Evolutionary conservation across 2,888 invertebrate species (phyloP).

Genomic region (Octonoba sinensis): DNA sequence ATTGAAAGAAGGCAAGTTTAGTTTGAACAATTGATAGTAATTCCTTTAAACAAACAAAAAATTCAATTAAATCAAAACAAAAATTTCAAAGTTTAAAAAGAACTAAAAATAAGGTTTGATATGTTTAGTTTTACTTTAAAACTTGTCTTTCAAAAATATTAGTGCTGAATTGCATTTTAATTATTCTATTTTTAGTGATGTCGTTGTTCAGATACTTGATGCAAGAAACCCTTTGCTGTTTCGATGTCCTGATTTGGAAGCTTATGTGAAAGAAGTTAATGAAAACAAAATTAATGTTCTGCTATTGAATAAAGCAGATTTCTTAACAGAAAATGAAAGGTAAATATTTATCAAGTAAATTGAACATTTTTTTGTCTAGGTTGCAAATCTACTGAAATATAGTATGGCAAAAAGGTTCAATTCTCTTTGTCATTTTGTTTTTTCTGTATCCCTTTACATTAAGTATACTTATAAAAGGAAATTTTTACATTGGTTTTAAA

Average conservation of each 20-base stretch:
- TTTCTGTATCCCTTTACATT: too few species aligned
- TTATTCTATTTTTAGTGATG: slow-evolving; percentile 76
- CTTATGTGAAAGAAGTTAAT: slow-evolving; percentile 84
- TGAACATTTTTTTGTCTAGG: background rate
- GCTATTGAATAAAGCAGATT: slow-evolving; percentile 95
- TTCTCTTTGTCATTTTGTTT: background rate
- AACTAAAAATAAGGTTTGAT: background rate
- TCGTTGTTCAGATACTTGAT: slow-evolving; percentile 94
- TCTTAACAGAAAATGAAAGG: slow-evolving; percentile 84
- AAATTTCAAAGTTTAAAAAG: background rate
- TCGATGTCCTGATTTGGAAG: slow-evolving; percentile 91
- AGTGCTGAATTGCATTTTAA: background rate
- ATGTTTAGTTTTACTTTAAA: background rate
- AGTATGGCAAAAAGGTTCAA: too few species aligned
- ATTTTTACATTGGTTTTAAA: too few species aligned
- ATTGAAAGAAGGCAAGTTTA: slow-evolving; percentile 80
- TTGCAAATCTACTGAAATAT: too few species aligned
- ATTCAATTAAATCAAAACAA: slow-evolving; percentile 13
- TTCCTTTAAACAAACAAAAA: background rate
- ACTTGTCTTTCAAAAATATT: too few species aligned
- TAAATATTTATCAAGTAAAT: slow-evolving; percentile 38
- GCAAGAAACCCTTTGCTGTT: slow-evolving; percentile 95
- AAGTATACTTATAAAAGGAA: too few species aligned
- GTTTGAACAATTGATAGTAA: background rate
- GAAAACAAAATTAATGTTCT: slow-evolving; percentile 82